Evolutionary conservation across 2,113 vertebrate species (phyloP).

Genomic region (Tylochromis polylepis): DNA sequence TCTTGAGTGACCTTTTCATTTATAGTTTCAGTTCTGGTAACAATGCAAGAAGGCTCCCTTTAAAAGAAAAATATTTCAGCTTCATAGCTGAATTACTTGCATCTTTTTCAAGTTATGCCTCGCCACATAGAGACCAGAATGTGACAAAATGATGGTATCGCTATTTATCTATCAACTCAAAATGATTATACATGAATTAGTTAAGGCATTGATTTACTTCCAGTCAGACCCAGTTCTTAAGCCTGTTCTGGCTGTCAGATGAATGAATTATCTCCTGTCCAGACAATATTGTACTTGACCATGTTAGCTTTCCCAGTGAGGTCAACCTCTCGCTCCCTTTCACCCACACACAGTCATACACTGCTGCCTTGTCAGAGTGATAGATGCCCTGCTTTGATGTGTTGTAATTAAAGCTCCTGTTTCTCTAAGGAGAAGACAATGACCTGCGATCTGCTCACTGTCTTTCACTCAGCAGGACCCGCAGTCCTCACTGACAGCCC

Average conservation of each 20-base stretch:
- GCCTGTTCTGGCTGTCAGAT: not conserved
- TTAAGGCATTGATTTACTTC: not conserved
- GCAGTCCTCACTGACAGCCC: not conserved
- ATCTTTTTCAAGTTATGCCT: not conserved
- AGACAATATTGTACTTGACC: not conserved
- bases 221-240: not conserved
- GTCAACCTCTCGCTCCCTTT: not conserved
- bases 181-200: not conserved
- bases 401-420: slow-evolving; percentile 56
- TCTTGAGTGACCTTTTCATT: not conserved
- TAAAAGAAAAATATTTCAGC: not conserved
- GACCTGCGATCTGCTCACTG: slow-evolving; percentile 28
- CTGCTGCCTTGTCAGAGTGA: slow-evolving; percentile 39
- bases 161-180: not conserved
- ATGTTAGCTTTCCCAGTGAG: not conserved
- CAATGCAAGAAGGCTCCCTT: not conserved
- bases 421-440: slow-evolving; percentile 31
- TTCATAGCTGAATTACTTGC: not conserved
- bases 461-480: slow-evolving; percentile 22
- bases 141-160: not conserved
- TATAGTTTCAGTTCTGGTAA: not conserved
- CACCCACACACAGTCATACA: not conserved
- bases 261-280: not conserved
- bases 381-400: slow-evolving; percentile 34
- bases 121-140: not conserved